A percentile compares a stretch with the other conserved stretches of the same genome.
Conservation (phyloP, 53 echinoderm and acorn worm species). For the Apostichopus leukothele region DNA sequence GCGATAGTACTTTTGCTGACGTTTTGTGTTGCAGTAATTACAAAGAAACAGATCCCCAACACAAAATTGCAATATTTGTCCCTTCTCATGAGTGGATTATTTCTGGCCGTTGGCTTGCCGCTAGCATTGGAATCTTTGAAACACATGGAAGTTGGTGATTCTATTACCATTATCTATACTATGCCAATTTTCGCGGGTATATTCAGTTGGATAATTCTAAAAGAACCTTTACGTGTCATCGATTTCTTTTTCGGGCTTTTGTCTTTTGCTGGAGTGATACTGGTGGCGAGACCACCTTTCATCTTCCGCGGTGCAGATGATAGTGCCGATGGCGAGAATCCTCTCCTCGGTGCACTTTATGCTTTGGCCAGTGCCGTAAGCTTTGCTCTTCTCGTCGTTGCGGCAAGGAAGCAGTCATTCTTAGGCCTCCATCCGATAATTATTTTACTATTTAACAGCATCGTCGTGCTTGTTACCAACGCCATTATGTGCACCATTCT, state of each 20-base stretch:
- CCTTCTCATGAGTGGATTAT: conserved; percentile 12
- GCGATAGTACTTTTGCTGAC: neutral
- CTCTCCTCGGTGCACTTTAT: conserved; percentile 26
- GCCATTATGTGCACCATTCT: conserved; percentile 23
- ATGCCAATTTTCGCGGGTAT: conserved; percentile 45
- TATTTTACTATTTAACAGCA: conserved; percentile 13
- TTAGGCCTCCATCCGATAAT: conserved; percentile 36
- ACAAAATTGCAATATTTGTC: conserved; percentile 30
- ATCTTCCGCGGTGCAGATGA: conserved; percentile 2
- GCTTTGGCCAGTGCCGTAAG: conserved; percentile 33
- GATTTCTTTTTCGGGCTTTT: conserved; percentile 31
- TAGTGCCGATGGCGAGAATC: neutral
- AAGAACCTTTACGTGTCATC: conserved; percentile 33
- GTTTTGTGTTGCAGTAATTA: neutral
- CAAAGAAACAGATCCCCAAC: neutral
- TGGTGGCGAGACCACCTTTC: conserved; percentile 42
- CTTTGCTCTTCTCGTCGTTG: conserved; percentile 1
- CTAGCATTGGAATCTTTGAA: conserved; percentile 13
- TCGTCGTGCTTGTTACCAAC: conserved; percentile 10
- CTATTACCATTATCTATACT: conserved; percentile 33
- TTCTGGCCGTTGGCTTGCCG: conserved; percentile 9
- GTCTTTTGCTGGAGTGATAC: conserved; percentile 42
- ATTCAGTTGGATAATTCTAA: conserved; percentile 44
- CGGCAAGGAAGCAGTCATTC: conserved; percentile 21
- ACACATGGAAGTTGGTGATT: conserved; percentile 40